These are phyloP conservation scores for Polypterus senegalus DNA, from an alignment of 2,113 vertebrate species.

Conservation along the genomic window DNA sequence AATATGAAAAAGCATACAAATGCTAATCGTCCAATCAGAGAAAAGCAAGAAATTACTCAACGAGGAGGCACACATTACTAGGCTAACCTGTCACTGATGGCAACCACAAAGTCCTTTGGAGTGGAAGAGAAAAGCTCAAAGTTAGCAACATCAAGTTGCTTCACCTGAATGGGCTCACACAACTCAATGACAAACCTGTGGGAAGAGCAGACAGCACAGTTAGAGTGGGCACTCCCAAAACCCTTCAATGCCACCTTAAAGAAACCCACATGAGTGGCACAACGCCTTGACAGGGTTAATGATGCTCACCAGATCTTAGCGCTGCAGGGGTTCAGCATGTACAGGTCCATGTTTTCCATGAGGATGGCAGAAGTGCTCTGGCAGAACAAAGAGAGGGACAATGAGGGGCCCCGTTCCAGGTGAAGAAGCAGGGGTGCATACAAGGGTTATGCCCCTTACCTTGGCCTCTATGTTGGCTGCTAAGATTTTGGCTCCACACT, in stretches of 20 bases:
- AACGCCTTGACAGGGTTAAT: not conserved
- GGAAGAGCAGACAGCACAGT: slow-evolving; percentile 18
- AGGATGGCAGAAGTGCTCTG: slow-evolving; percentile 94
- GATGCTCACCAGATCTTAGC: slow-evolving; percentile 87
- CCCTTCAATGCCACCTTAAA: not conserved
- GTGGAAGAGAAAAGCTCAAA: slow-evolving; percentile 97
- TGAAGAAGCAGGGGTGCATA: slow-evolving; percentile 3
- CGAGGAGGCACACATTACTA: not conserved
- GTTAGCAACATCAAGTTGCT: slow-evolving; percentile 94
- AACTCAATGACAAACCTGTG: slow-evolving; percentile 96
- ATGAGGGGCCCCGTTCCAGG: slow-evolving; percentile 41
- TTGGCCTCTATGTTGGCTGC: slow-evolving; percentile 93
- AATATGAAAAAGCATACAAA: too few relatives aligned
- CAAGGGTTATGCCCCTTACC: slow-evolving; percentile 40
- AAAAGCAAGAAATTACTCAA: too few relatives aligned
- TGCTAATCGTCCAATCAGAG: too few relatives aligned
- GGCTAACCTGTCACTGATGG: slow-evolving; percentile 90
- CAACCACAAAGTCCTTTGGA: slow-evolving; percentile 92
- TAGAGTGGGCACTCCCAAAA: too few relatives aligned
- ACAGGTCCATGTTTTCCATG: slow-evolving; percentile 96
- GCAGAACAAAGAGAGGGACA: slow-evolving; percentile 3
- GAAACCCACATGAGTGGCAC: not conserved
- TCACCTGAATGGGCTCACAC: slow-evolving; percentile 96
- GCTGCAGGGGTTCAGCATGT: slow-evolving; percentile 97
- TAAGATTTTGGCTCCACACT: slow-evolving; percentile 95